Percentiles rank a stretch among this genome's conserved stretches.
Evolutionary conservation across 2,113 vertebrate genomes (phyloP).

Genomic region (Ramphastos sulfuratus): DNA sequence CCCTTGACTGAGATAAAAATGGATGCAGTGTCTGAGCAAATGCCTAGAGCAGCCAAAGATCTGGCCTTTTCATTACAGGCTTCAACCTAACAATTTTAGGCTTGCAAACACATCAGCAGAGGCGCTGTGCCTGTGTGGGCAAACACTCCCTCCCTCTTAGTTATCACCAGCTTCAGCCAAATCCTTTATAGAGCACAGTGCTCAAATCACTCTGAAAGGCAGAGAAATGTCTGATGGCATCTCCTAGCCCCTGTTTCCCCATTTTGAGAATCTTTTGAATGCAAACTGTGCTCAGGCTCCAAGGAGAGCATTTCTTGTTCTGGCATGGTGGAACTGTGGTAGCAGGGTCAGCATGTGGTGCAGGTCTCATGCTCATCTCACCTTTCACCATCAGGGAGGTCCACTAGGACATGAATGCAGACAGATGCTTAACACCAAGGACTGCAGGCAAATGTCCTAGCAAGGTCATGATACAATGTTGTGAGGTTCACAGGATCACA

Average conservation of each 20-base stretch:
- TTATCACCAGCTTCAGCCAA: neutral
- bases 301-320: neutral
- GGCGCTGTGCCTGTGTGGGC: neutral
- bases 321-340: neutral
- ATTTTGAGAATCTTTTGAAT: neutral
- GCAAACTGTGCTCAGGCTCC: neutral
- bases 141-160: neutral
- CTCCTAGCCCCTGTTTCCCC: neutral
- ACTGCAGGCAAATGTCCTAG: neutral
- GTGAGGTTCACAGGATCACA: neutral
- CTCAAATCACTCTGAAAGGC: neutral
- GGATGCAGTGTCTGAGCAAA: neutral
- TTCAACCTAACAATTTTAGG: neutral
- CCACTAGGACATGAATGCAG: neutral
- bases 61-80: neutral
- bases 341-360: neutral
- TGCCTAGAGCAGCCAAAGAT: neutral
- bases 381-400: neutral
- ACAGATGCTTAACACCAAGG: neutral
- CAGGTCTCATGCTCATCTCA: neutral
- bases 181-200: neutral
- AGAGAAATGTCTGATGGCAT: neutral
- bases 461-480: neutral
- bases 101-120: neutral
- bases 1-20: neutral